phyloP scores from a whole-genome alignment of 2,113 vertebrate genomes.

The Seriola dumerili region DNA sequence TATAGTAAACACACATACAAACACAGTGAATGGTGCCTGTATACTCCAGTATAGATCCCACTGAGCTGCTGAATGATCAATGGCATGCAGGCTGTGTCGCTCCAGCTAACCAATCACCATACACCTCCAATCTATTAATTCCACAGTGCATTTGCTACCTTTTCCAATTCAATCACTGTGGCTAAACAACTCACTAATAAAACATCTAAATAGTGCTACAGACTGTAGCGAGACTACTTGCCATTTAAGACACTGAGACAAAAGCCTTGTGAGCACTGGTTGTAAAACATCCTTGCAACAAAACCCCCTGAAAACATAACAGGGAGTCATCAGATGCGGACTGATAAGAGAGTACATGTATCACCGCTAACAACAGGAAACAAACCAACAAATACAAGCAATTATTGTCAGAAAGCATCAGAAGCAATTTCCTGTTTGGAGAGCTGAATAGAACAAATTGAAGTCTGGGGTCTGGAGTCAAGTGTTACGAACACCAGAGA shows the following conservation, averaged over 20 bases:
- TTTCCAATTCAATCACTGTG: neutral
- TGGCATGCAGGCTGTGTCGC: conserved; percentile 16
- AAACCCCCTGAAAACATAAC: neutral
- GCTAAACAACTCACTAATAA: neutral
- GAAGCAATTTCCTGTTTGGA: neutral
- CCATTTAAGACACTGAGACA: neutral
- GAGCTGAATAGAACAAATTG: conserved; percentile 10
- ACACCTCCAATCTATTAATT: neutral
- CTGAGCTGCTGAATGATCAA: conserved; percentile 42
- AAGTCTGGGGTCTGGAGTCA: conserved; percentile 4
- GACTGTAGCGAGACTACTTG: neutral
- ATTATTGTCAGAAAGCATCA: neutral
- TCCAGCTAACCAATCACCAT: conserved; percentile 14
- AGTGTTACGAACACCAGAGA: conserved; percentile 7
- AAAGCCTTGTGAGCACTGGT: neutral
- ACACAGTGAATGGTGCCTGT: neutral
- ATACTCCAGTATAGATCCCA: conserved; percentile 10
- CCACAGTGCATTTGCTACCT: neutral
- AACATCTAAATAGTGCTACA: neutral
- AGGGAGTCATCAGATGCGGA: neutral
- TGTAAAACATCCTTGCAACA: neutral
- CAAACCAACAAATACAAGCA: neutral
- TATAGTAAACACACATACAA: neutral
- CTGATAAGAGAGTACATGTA: neutral
- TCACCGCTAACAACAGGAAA: neutral